phyloP scores from a whole-genome alignment of 35 echinoderm and acorn worm species.

The Apostichopus californicus region DNA sequence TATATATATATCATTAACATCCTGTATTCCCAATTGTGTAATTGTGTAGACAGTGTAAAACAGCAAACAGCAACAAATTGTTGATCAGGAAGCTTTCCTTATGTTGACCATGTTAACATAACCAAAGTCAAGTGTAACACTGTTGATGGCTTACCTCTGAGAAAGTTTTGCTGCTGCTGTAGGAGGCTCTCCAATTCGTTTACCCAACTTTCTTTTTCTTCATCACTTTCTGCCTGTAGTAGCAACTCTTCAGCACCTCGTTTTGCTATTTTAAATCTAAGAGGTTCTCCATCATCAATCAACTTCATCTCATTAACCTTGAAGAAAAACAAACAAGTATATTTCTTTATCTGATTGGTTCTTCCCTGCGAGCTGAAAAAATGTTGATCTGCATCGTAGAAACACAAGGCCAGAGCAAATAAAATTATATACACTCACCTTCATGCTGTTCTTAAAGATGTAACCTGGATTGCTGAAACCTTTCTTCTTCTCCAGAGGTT shows the following conservation, averaged over 20 bases:
- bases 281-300: slow-evolving; percentile 82
- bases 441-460: slow-evolving; percentile 92
- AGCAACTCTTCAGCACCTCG: slow-evolving; percentile 71
- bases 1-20: too few relatives aligned
- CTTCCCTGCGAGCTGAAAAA: too few relatives aligned
- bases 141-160: slow-evolving; percentile 67
- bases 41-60: too few relatives aligned
- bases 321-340: slow-evolving; percentile 2
- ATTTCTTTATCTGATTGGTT: too few relatives aligned
- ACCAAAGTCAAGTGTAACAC: neutral
- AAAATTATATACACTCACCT: slow-evolving; percentile 58
- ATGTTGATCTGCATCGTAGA: too few relatives aligned
- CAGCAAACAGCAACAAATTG: neutral
- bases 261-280: slow-evolving; percentile 76
- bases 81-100: neutral
- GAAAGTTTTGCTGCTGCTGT: slow-evolving; percentile 84
- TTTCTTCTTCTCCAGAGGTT: slow-evolving; percentile 97
- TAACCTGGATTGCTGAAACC: slow-evolving; percentile 97
- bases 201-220: slow-evolving; percentile 78
- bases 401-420: too few relatives aligned
- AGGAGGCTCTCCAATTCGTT: slow-evolving; percentile 68
- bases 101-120: neutral
- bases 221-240: slow-evolving; percentile 72
- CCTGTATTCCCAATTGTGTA: too few relatives aligned
- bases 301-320: slow-evolving; percentile 91